These are phyloP conservation scores for Laticauda laticaudata DNA, from an alignment of 2,113 vertebrate genomes.

Conservation along the genomic window DNA sequence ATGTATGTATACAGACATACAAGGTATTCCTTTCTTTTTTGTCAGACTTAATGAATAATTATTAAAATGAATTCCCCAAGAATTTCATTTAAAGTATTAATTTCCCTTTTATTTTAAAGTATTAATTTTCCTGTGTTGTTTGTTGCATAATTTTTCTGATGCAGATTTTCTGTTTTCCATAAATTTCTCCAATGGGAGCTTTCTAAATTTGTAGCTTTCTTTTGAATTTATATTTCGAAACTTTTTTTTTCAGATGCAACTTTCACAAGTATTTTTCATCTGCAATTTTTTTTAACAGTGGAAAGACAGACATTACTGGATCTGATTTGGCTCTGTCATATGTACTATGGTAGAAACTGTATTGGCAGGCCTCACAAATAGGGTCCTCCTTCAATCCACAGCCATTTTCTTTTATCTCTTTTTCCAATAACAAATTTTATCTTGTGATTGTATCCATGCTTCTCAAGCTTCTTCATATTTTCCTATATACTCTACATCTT, in stretches of 20 bases:
- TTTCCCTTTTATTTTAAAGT: neutral
- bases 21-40: neutral
- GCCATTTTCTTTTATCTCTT: neutral
- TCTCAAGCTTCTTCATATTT: neutral
- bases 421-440: neutral
- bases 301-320: neutral
- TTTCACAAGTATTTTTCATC: neutral
- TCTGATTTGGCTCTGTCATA: neutral
- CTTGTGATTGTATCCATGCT: neutral
- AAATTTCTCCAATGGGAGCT: neutral
- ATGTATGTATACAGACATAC: neutral
- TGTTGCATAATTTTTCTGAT: neutral
- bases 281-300: neutral
- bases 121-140: neutral
- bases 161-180: neutral
- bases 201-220: neutral
- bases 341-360: neutral
- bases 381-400: neutral
- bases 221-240: neutral
- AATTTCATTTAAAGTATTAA: neutral
- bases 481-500: neutral
- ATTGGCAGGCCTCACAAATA: neutral
- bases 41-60: neutral
- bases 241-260: neutral
- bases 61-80: neutral